Base-by-base conservation (phyloP, 2,113 vertebrate genomes). In the Pseudorhombus dupliciocellatus region DNA sequence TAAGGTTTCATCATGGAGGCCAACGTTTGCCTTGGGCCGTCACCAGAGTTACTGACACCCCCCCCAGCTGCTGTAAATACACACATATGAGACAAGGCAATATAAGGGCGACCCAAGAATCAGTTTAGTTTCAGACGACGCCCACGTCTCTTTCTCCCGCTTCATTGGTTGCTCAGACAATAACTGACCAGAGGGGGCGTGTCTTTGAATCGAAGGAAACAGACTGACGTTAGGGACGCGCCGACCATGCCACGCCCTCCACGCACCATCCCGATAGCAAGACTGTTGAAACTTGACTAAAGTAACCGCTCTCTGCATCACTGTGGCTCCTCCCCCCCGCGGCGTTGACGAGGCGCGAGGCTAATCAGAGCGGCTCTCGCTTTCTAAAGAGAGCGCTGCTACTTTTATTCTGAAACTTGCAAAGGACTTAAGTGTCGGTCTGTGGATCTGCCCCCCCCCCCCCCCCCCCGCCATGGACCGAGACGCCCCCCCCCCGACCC, bases 271-370 rank as follows among this genome's bases (percentile, higher is more conserved):
- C 55, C 56, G 66, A 84, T 82, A 83, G 70, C 70, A 79, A 88
- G 90, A 91, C 90, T 91, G 90, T 93, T 93, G 79, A 89, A 88
- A 77, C 79, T 64, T 77, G 84, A 77, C 77, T 82, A 66, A 75
- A 78, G 79, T 70, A 83, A 87, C 73, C 55, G 71, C 80, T 85
- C 52, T 87, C 77, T 81, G 77, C 50, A 91, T 89, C 91, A 92
- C 91, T 92, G 91, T 92, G 90, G 86, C 79, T 86, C 73, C 64
- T 76, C 79, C 62, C 42, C 30, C 24, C 53, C 64, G 74, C 79
- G 59, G 15, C 76, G n/a, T n/a, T n/a, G n/a, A n/a, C n/a, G n/a
- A n/a, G 28, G 5, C 40, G 68, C 31, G 70, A 4, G 64, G 70
- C 70, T 52, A 37, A 66, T 80, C 68, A 30, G 73, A 74, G 52